phyloP scores from a whole-genome alignment of 2,797 vertebrate genomes.

The Crenuchus spilurus region DNA sequence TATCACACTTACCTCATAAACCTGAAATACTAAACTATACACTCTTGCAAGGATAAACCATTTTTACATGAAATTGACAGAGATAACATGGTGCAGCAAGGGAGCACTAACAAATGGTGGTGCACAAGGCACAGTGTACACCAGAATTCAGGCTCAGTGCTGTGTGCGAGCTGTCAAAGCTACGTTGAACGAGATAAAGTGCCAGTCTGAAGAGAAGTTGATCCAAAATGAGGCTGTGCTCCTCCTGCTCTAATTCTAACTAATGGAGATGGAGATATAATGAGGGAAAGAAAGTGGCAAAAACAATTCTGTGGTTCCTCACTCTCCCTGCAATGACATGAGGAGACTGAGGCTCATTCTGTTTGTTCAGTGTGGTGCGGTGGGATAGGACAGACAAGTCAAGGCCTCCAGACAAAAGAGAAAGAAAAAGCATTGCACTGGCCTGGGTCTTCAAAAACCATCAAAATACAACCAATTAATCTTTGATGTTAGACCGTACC shows the following conservation, averaged over 20 bases:
- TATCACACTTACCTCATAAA: too few species aligned
- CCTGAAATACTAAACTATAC: background rate
- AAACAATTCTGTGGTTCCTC: background rate
- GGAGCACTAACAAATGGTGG: slow-evolving; percentile 2
- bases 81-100: background rate
- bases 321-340: background rate
- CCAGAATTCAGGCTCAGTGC: slow-evolving; percentile 14
- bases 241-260: background rate
- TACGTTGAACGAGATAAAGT: background rate
- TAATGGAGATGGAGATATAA: background rate
- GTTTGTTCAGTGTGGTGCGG: slow-evolving; percentile 50
- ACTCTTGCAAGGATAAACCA: background rate
- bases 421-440: slow-evolving; percentile 26
- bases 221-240: background rate
- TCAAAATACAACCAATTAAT: background rate
- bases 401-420: slow-evolving; percentile 72
- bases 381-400: slow-evolving; percentile 67
- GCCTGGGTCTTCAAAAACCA: slow-evolving; percentile 5
- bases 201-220: background rate
- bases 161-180: slow-evolving; percentile 9
- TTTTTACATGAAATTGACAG: background rate
- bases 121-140: background rate
- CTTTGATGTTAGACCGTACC: background rate
- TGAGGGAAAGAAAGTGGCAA: background rate
- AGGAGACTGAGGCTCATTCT: slow-evolving; percentile 14